Conservation (phyloP, 2,888 invertebrate species). For the Sinelater perroti region DNA sequence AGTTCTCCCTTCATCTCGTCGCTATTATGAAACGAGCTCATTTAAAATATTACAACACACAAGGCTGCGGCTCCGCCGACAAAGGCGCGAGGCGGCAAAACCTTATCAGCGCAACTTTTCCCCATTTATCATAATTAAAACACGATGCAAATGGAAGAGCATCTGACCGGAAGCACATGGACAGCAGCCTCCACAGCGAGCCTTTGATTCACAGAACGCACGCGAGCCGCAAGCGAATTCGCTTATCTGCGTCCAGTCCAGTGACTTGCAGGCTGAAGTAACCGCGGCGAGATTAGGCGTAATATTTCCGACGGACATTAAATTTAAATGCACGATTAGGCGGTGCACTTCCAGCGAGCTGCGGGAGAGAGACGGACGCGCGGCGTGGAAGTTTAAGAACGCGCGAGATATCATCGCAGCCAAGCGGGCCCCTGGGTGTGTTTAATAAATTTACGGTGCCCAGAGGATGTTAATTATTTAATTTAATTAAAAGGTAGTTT, state of each 20-base stretch:
- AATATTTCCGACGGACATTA: conserved; percentile 47
- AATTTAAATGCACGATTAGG: conserved; percentile 43
- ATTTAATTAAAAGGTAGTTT: conserved; percentile 55
- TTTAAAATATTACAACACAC: too few species aligned
- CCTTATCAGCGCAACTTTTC: too few species aligned
- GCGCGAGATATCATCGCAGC: conserved; percentile 42
- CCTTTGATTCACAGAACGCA: neutral
- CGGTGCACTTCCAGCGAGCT: conserved; percentile 14
- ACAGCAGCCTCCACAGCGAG: neutral
- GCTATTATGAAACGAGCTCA: too few species aligned
- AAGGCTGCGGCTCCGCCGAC: too few species aligned
- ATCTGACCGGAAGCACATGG: conserved; percentile 8
- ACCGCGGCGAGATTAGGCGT: conserved; percentile 48
- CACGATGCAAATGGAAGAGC: conserved; percentile 5
- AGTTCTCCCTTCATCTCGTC: too few species aligned
- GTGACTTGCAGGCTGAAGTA: conserved; percentile 49
- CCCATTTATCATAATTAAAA: conserved; percentile 7
- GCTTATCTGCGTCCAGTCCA: conserved; percentile 49
- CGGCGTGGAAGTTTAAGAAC: conserved; percentile 28
- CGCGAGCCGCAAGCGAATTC: conserved; percentile 17
- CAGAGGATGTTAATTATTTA: conserved; percentile 56
- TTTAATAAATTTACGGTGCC: conserved; percentile 51
- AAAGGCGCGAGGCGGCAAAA: too few species aligned
- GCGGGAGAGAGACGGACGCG: conserved; percentile 25
- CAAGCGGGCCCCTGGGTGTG: conserved; percentile 43